These are phyloP conservation scores for Meganola albula DNA, from an alignment of 2,888 invertebrate species.

Conservation along the genomic window DNA sequence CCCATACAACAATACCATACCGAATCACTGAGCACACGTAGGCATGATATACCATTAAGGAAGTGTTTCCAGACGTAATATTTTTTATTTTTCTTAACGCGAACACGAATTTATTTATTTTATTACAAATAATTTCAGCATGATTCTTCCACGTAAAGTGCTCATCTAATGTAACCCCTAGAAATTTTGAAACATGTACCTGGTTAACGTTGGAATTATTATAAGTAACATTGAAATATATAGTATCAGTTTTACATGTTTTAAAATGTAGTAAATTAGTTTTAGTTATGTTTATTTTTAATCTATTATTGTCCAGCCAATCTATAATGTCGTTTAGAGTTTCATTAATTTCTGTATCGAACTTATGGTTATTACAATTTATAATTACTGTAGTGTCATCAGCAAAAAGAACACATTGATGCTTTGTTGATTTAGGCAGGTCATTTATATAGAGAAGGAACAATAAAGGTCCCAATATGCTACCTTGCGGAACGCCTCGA, in stretches of 20 bases:
- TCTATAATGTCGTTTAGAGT: not conserved
- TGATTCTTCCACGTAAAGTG: not conserved
- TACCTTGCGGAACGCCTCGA: conserved; percentile 9
- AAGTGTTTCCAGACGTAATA: not conserved
- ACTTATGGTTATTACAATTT: not conserved
- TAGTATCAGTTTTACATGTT: not conserved
- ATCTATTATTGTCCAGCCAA: not conserved
- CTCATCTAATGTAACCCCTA: not conserved
- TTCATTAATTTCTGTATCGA: not conserved
- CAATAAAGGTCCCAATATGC: conserved; percentile 9
- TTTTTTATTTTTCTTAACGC: not conserved
- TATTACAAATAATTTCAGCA: not conserved
- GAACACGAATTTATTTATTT: not conserved
- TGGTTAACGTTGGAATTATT: no score
- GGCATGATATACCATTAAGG: not conserved
- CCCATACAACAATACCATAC: not conserved
- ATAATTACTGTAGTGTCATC: conserved; percentile 9
- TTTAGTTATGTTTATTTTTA: not conserved
- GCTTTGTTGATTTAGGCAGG: conserved; percentile 2
- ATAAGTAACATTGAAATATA: no score
- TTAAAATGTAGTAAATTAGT: conserved; percentile 1
- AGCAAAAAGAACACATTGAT: conserved; percentile 8
- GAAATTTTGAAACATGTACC: no score
- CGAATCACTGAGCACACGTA: not conserved
- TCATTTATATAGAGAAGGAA: conserved; percentile 10